A percentile compares a stretch with the other conserved stretches of the same genome.
These are phyloP conservation scores for Drosophila mayaguana DNA, from an alignment of 2,888 invertebrate genomes.

Conservation along the genomic window DNA sequence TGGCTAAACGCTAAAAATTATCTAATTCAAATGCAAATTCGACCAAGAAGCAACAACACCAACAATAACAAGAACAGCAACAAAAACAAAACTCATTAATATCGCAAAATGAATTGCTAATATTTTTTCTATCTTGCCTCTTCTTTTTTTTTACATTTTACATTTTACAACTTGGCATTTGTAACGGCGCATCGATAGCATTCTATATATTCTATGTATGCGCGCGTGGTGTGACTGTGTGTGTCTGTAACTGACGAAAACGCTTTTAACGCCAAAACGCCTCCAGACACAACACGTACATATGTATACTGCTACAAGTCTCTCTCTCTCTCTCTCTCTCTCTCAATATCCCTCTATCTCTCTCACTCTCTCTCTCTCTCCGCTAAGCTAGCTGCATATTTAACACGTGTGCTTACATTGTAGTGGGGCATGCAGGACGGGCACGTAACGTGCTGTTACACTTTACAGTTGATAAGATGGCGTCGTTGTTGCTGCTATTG, in stretches of 20 bases:
- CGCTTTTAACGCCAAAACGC: conserved; percentile 10
- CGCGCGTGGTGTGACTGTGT: not conserved
- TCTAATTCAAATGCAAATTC: conserved; percentile 42
- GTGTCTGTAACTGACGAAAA: not conserved
- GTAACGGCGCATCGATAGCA: conserved; percentile 33
- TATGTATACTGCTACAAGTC: not conserved
- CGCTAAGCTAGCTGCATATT: conserved; percentile 46
- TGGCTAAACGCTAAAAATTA: conserved; percentile 28
- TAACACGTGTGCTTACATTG: conserved; percentile 72
- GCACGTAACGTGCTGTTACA: conserved; percentile 37
- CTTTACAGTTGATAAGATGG: conserved; percentile 49
- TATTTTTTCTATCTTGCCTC: not conserved
- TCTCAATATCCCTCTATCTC: not conserved
- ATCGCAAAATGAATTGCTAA: conserved; percentile 12
- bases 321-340: not conserved
- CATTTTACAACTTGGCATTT: conserved; percentile 24
- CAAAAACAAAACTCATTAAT: conserved; percentile 23
- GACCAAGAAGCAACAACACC: no score
- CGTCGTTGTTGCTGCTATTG: conserved; percentile 14
- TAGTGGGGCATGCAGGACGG: conserved; percentile 26
- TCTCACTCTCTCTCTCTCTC: not conserved
- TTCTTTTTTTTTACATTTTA: not conserved
- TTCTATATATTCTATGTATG: conserved; percentile 6
- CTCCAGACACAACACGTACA: not conserved
- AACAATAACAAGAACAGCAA: not conserved